A percentile compares a stretch with the other conserved stretches of the same genome.
These are phyloP conservation scores for Bolinopsis microptera DNA, from an alignment of 37 sponge, comb jelly and placozoan species.

Conservation along the genomic window DNA sequence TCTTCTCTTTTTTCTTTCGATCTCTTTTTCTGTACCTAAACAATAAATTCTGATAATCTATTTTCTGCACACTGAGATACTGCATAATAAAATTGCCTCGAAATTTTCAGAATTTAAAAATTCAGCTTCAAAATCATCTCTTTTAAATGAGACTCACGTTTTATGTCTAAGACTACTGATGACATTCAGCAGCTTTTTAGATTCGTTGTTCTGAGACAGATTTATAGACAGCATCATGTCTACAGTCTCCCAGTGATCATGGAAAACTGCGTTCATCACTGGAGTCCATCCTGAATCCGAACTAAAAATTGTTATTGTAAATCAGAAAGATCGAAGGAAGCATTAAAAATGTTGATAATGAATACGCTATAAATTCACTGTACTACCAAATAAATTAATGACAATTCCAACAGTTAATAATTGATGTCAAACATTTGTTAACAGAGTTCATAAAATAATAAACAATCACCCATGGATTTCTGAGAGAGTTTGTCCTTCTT, in stretches of 20 bases:
- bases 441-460: background rate
- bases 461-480: background rate
- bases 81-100: no score
- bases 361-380: no score
- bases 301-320: no score
- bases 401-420: no score
- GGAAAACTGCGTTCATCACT: constrained; percentile 26
- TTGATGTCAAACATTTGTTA: background rate
- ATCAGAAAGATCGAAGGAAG: background rate
- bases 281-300: constrained; percentile 44
- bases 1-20: background rate
- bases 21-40: background rate
- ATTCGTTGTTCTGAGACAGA: background rate
- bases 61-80: no score
- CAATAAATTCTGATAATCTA: no score
- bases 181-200: background rate
- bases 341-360: no score
- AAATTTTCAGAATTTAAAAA: no score
- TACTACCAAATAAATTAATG: no score
- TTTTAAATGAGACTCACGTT: background rate
- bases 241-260: constrained; percentile 47
- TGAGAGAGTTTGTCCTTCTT: background rate
- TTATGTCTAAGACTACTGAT: background rate
- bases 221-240: background rate
- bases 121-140: no score